Evolutionary conservation across 1,140 invertebrate species (phyloP), one percentile per base, ranked within the genome.

Genomic region (Trypoxylus dichotomus): DNA sequence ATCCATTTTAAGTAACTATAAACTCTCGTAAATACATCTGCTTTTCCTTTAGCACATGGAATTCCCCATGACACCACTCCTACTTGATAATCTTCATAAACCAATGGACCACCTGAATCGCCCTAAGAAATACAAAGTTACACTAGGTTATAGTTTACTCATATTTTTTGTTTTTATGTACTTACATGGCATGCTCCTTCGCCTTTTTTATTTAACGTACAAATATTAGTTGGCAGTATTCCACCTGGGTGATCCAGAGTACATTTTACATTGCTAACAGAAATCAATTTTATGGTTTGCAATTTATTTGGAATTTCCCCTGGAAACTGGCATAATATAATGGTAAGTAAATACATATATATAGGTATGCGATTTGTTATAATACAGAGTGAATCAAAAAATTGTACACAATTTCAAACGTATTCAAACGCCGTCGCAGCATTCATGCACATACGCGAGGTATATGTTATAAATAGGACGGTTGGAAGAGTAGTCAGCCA

Each of bases 1-100:
- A 78, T 78, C 77, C 77, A 75, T 32, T 75, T 41, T 43, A 37
- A 1, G 42, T 78, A 78, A 27, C 21, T 63, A 43, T 63, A 71
- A 15, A 89, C 86, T 79, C 87, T 83, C 1, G 89, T 90, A 75
- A 89, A 91, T 29, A 91, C 89, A 80, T 91, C 90, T 1, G 90
- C 90, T 78, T 84, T 83, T 11, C 88, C 88, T 81, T 82, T 86
- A n/a, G 90, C 90, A 79, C 91, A 91, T 0, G 90, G 90, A 60
- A 85, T 85, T 15, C 90, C 90, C 87, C 90, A 91, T 0, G 89
- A 90, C 19, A 90, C 89, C 15, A 91, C 81, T 7, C 90, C 90
- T 32, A 89, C 85, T 47, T 88, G 81, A 37, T 82, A 32, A 32
- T 73, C 81, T 75, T 79, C 74, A 15, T 72, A 41, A 0, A 85